These are phyloP conservation scores for Deilephila porcellus DNA, from an alignment of 2,888 invertebrate species.

Conservation along the genomic window DNA sequence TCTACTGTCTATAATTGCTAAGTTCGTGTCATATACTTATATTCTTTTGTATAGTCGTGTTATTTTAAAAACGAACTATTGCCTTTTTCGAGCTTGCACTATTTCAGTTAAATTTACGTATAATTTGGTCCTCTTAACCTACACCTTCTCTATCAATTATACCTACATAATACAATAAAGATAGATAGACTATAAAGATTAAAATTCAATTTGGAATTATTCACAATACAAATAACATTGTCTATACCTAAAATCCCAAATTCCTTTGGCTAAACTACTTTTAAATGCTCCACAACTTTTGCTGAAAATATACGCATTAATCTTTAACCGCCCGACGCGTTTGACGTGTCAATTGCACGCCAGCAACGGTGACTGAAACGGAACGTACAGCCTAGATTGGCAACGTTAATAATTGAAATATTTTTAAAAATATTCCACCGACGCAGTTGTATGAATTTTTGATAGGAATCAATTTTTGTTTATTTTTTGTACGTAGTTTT, in stretches of 20 bases:
- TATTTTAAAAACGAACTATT: too few relatives aligned
- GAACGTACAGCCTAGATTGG: slow-evolving; percentile 7
- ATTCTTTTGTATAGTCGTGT: too few relatives aligned
- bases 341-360: slow-evolving; percentile 21
- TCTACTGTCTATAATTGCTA: too few relatives aligned
- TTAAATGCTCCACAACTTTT: slow-evolving; percentile 1
- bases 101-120: too few relatives aligned
- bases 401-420: slow-evolving; percentile 8
- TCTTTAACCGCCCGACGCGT: slow-evolving; percentile 9
- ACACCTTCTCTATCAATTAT: too few relatives aligned
- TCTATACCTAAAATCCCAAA: not conserved
- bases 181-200: too few relatives aligned
- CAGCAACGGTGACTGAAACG: slow-evolving; percentile 2
- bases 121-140: too few relatives aligned
- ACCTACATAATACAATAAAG: too few relatives aligned
- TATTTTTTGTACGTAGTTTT: not conserved
- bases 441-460: slow-evolving; percentile 17
- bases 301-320: slow-evolving; percentile 15
- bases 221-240: not conserved
- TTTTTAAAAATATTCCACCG: slow-evolving; percentile 16
- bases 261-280: slow-evolving; percentile 21
- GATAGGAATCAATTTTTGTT: slow-evolving; percentile 14
- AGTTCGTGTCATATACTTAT: too few relatives aligned
- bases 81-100: too few relatives aligned
- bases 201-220: too few relatives aligned